A percentile compares a stretch with the other conserved stretches of the same genome.
These are phyloP conservation scores for Chaenogobius annularis DNA, from an alignment of 2,113 vertebrate genomes.

Conservation along the genomic window DNA sequence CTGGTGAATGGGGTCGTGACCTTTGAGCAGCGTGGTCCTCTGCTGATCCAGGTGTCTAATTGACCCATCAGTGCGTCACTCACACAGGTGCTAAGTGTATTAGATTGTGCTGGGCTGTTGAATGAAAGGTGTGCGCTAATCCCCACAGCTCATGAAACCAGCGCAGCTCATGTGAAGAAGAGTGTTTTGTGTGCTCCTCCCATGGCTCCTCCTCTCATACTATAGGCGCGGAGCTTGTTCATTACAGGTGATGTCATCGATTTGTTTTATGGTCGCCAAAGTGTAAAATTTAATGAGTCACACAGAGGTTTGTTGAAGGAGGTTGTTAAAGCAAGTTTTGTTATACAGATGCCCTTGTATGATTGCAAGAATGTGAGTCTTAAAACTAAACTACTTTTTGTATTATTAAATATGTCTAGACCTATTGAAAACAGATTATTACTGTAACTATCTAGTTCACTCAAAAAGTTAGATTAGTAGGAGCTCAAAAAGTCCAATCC, in stretches of 20 bases:
- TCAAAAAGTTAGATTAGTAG: too few relatives aligned
- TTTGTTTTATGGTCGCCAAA: not conserved
- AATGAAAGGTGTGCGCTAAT: conserved; percentile 22
- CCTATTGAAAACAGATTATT: too few relatives aligned
- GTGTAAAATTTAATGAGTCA: not conserved
- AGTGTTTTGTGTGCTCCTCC: not conserved
- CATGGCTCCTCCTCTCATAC: not conserved
- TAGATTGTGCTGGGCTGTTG: conserved; percentile 13
- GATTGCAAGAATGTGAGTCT: not conserved
- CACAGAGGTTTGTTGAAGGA: not conserved
- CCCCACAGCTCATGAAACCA: conserved; percentile 1
- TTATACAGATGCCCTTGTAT: not conserved
- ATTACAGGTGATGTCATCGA: conserved; percentile 4
- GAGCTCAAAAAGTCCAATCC: too few relatives aligned
- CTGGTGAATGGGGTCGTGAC: conserved; percentile 10
- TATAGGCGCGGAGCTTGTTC: not conserved
- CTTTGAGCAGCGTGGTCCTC: not conserved
- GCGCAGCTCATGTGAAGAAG: not conserved
- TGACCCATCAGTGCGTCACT: conserved; percentile 27
- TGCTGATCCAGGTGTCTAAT: conserved; percentile 28
- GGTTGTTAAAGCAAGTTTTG: not conserved
- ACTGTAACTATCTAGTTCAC: too few relatives aligned
- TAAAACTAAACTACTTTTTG: not conserved
- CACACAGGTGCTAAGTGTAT: conserved; percentile 18
- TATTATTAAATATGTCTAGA: too few relatives aligned